Evolutionary conservation across 2,113 vertebrate genomes (phyloP).

Genomic region (zebrafish (Danio rerio)): DNA sequence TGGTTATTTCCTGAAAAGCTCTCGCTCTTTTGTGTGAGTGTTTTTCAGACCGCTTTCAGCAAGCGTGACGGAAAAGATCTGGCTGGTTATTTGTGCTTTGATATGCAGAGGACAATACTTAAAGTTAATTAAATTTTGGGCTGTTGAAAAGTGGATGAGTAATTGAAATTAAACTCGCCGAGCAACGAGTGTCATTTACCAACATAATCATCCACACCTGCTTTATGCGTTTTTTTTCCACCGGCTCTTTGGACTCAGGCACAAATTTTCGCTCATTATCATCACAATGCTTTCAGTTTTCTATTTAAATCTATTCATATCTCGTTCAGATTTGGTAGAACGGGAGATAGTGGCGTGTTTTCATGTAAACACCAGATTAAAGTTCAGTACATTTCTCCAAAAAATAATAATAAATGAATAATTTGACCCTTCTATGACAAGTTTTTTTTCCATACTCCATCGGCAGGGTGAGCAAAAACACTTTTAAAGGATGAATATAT

Average conservation of each 20-base stretch:
- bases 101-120: conserved; percentile 20
- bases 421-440: neutral
- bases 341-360: neutral
- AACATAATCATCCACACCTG: conserved; percentile 44
- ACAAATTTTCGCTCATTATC: conserved; percentile 10
- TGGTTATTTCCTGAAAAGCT: conserved; percentile 22
- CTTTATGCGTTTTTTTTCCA: conserved; percentile 7
- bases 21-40: neutral
- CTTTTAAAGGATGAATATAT: no score
- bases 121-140: conserved; percentile 45
- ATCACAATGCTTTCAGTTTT: neutral
- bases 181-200: conserved; percentile 29
- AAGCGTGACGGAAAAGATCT: conserved; percentile 9
- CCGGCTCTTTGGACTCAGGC: conserved; percentile 19
- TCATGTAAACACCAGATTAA: neutral
- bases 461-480: no score
- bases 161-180: conserved; percentile 38
- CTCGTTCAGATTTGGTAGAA: neutral
- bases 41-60: neutral
- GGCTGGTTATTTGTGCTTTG: conserved; percentile 28
- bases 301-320: neutral
- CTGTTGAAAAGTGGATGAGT: conserved; percentile 29
- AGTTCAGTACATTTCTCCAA: no score
- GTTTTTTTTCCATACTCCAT: neutral
- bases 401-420: neutral